A percentile compares a stretch with the other conserved stretches of the same genome.
Evolutionary conservation across 2,797 vertebrate species (phyloP).

Genomic region (Etheostoma perlongum): DNA sequence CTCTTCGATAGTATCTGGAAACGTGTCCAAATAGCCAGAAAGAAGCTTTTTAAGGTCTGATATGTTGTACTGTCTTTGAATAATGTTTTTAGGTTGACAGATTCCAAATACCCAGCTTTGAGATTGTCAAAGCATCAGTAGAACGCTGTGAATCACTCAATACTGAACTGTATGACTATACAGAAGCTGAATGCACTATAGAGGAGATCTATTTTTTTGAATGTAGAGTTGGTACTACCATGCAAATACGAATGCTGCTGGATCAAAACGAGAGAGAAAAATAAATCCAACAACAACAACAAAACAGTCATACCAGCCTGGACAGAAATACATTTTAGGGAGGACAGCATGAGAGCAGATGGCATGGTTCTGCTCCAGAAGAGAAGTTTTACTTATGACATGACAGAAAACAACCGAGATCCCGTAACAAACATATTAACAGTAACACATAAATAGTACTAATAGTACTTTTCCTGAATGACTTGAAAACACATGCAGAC

Average conservation of each 20-base stretch:
- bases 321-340: slow-evolving; percentile 38
- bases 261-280: slow-evolving; percentile 71
- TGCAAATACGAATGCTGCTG: slow-evolving; percentile 80
- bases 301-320: slow-evolving; percentile 49
- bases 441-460: slow-evolving; percentile 57
- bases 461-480: slow-evolving; percentile 81
- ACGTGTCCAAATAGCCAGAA: slow-evolving; percentile 22
- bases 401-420: slow-evolving; percentile 33
- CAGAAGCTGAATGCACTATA: slow-evolving; percentile 79
- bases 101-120: slow-evolving; percentile 75
- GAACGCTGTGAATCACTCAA: slow-evolving; percentile 78
- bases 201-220: slow-evolving; percentile 81
- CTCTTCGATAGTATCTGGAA: slow-evolving; percentile 3
- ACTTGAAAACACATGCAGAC: slow-evolving; percentile 84
- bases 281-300: slow-evolving; percentile 29
- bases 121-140: slow-evolving; percentile 55
- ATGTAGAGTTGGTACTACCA: slow-evolving; percentile 81
- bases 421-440: slow-evolving; percentile 40
- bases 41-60: slow-evolving; percentile 54
- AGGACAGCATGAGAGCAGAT: slow-evolving; percentile 8
- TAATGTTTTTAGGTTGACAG: slow-evolving; percentile 73
- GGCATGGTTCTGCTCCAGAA: slow-evolving; percentile 21
- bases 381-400: slow-evolving; percentile 20
- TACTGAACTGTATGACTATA: slow-evolving; percentile 62
- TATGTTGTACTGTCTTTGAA: slow-evolving; percentile 55